Percentiles rank a stretch among this genome's conserved stretches.
Conservation (phyloP, 2,888 invertebrate species). For the Ornithoptera priamus region DNA sequence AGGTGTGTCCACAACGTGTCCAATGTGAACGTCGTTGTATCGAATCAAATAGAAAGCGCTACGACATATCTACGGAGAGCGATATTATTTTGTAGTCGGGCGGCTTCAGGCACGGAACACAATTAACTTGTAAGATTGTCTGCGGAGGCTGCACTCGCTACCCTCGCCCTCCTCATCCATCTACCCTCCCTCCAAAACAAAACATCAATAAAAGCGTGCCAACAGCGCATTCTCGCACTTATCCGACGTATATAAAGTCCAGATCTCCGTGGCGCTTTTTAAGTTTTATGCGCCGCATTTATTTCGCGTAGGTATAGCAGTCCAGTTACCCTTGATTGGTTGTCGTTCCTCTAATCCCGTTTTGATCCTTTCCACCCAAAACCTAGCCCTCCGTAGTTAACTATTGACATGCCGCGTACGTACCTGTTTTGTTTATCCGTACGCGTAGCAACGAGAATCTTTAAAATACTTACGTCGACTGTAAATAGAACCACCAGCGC, state of each 20-base stretch:
- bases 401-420: constrained; percentile 74
- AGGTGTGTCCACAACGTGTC: not conserved
- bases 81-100: constrained; percentile 77
- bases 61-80: constrained; percentile 46
- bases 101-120: constrained; percentile 77
- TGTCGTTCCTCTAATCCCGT: constrained; percentile 85
- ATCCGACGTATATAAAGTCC: constrained; percentile 39
- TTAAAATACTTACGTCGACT: constrained; percentile 26
- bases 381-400: constrained; percentile 77
- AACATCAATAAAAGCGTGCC: constrained; percentile 74
- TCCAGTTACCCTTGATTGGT: constrained; percentile 85
- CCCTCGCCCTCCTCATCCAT: constrained; percentile 72
- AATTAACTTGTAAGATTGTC: constrained; percentile 81
- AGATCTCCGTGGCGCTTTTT: constrained; percentile 41
- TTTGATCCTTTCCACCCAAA: constrained; percentile 84
- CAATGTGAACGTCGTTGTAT: constrained; percentile 25
- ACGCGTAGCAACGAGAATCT: constrained; percentile 34
- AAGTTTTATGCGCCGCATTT: constrained; percentile 79
- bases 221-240: constrained; percentile 44
- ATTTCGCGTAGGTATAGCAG: constrained; percentile 79
- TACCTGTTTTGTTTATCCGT: constrained; percentile 62
- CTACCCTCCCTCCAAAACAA: constrained; percentile 78
- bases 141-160: constrained; percentile 76
- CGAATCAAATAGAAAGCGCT: constrained; percentile 22
- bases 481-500: constrained; percentile 26